These are phyloP conservation scores for Falcaria lacertinaria DNA, from an alignment of 2,888 invertebrate species.

Conservation along the genomic window DNA sequence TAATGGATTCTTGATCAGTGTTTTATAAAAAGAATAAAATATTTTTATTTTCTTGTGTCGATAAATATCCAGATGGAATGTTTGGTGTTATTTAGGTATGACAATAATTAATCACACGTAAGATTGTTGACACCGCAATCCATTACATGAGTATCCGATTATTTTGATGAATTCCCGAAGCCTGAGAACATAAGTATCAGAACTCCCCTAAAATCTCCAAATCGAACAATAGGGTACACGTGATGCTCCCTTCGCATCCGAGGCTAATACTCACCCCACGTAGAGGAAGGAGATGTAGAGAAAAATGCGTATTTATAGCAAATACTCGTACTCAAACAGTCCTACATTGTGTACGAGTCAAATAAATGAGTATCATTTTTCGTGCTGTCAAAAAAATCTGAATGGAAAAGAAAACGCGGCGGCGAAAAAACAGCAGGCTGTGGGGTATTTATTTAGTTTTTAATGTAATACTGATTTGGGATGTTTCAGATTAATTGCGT, in stretches of 20 bases:
- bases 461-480: slow-evolving; percentile 79
- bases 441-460: slow-evolving; percentile 72
- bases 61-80: slow-evolving; percentile 11
- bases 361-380: slow-evolving; percentile 80
- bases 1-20: not conserved
- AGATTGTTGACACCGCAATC: slow-evolving; percentile 66
- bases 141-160: slow-evolving; percentile 72
- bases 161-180: slow-evolving; percentile 69
- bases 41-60: slow-evolving; percentile 22
- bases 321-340: slow-evolving; percentile 81
- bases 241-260: slow-evolving; percentile 69
- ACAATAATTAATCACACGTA: slow-evolving; percentile 53
- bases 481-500: slow-evolving; percentile 79
- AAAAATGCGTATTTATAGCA: slow-evolving; percentile 81
- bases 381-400: slow-evolving; percentile 80
- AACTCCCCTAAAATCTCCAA: slow-evolving; percentile 76
- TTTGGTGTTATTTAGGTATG: slow-evolving; percentile 27
- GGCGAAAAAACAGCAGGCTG: slow-evolving; percentile 72
- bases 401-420: slow-evolving; percentile 77
- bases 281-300: slow-evolving; percentile 75
- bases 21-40: slow-evolving; percentile 20
- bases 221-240: slow-evolving; percentile 75
- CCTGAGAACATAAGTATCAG: slow-evolving; percentile 69
- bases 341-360: slow-evolving; percentile 80
- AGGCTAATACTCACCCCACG: slow-evolving; percentile 75